These are phyloP conservation scores for Thinocorus orbignyianus DNA, from an alignment of 2,113 vertebrate species.

Conservation along the genomic window DNA sequence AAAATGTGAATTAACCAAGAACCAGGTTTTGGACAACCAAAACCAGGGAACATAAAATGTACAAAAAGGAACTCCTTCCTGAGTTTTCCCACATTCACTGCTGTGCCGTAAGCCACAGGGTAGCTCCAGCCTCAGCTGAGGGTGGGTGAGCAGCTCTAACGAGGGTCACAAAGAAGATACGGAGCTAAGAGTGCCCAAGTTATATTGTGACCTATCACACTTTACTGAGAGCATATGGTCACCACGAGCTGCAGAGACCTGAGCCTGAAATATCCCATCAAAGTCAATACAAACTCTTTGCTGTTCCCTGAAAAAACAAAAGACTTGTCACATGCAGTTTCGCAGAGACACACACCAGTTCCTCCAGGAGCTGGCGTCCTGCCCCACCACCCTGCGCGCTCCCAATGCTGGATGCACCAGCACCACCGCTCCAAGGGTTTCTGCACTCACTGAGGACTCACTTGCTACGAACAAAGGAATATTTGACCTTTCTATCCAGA, in stretches of 20 bases:
- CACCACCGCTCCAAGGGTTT: neutral
- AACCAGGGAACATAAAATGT: neutral
- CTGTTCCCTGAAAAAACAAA: neutral
- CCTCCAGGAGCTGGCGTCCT: neutral
- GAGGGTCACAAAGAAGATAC: neutral
- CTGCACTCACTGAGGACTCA: neutral
- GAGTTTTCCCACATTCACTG: fast-evolving
- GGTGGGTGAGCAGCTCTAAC: neutral
- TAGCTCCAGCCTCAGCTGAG: neutral
- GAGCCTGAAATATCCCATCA: neutral
- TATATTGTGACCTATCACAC: fast-evolving
- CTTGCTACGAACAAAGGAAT: neutral
- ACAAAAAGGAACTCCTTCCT: neutral
- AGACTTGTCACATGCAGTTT: neutral
- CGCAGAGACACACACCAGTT: neutral
- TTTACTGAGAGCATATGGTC: neutral
- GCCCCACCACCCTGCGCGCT: fast-evolving
- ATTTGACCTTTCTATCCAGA: neutral
- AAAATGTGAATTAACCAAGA: neutral
- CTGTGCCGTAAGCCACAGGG: neutral
- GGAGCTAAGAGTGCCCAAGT: fast-evolving
- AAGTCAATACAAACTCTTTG: neutral
- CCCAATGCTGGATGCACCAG: fast-evolving
- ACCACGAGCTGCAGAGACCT: neutral
- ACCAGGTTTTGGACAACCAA: neutral